Evolutionary conservation across 1,140 invertebrate species (phyloP).

Genomic region (Megalopta genalis): DNA sequence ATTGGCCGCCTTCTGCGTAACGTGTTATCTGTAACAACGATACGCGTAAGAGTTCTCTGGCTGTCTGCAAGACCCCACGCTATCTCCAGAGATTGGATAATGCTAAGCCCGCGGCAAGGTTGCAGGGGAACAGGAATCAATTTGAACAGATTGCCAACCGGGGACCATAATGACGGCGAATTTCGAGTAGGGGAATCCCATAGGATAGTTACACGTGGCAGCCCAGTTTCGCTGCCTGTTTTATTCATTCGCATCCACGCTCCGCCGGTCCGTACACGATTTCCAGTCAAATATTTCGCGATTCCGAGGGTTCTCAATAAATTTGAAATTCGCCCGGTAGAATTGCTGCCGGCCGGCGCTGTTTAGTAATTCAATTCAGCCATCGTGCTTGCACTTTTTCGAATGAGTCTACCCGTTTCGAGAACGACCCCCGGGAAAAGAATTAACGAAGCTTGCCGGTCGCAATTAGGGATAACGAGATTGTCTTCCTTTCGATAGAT

Average conservation of each 20-base stretch:
- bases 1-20: constrained; percentile 79
- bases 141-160: constrained; percentile 33
- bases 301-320: neutral
- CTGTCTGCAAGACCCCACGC: neutral
- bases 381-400: no score
- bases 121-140: constrained; percentile 14
- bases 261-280: no score
- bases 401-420: no score
- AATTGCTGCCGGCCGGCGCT: no score
- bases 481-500: neutral
- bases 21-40: constrained; percentile 77
- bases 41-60: constrained; percentile 24
- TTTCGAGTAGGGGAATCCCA: neutral
- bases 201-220: neutral
- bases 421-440: no score
- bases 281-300: neutral
- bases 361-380: no score
- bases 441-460: no score
- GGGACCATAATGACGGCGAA: constrained; percentile 25
- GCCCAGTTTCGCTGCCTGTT: neutral
- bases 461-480: neutral
- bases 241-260: neutral
- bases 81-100: neutral
- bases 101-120: neutral
- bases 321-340: neutral